Conservation (phyloP, 2,113 vertebrate genomes). For the Tinamus guttatus region DNA sequence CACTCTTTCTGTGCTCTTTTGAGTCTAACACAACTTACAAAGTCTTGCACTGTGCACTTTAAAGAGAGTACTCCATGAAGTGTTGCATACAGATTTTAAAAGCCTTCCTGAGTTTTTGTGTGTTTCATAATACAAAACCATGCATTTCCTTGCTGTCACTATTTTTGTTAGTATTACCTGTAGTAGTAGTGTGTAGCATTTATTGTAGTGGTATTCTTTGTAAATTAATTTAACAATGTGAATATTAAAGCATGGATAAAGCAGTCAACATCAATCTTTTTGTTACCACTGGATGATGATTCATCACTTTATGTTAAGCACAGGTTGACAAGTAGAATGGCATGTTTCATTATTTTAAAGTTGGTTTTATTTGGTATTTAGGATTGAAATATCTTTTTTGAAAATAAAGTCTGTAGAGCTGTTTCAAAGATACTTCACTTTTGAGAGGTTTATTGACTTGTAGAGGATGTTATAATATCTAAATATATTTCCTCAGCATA, state of each 20-base stretch:
- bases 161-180: background rate
- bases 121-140: constrained; percentile 47
- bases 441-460: background rate
- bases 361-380: background rate
- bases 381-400: background rate
- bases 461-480: background rate
- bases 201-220: background rate
- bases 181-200: constrained; percentile 28
- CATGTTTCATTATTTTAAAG: background rate
- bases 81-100: constrained; percentile 27
- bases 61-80: background rate
- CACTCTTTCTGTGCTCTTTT: constrained; percentile 8
- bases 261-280: background rate
- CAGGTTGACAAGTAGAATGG: background rate
- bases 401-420: background rate
- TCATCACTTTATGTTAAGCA: background rate
- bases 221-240: constrained; percentile 1
- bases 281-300: background rate
- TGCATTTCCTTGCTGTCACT: constrained; percentile 42
- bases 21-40: constrained; percentile 5
- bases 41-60: constrained; percentile 5
- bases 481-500: background rate
- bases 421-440: background rate
- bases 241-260: constrained; percentile 16
- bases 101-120: constrained; percentile 8